Conservation (phyloP, 2,113 vertebrate genomes). For the Vulpes lagopus region DNA sequence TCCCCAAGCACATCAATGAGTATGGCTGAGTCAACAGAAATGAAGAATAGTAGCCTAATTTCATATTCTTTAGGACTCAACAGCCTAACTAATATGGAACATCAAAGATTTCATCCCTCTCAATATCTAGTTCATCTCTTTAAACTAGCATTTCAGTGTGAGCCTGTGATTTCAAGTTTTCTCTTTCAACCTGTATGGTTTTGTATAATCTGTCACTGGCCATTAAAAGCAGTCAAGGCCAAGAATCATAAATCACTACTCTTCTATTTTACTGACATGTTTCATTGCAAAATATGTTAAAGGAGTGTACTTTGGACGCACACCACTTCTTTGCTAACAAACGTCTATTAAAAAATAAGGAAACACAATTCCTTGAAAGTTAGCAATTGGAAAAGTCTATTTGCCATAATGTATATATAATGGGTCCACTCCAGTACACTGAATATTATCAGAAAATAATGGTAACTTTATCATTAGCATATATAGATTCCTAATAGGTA, state of each 20-base stretch:
- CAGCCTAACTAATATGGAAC: slow-evolving; percentile 79
- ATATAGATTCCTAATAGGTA: not conserved
- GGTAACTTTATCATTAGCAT: not conserved
- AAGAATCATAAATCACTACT: not conserved
- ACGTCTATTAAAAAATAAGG: not conserved
- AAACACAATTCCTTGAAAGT: slow-evolving; percentile 1
- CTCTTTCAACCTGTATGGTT: slow-evolving; percentile 41
- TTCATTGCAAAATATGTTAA: not conserved
- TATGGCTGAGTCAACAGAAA: slow-evolving; percentile 71
- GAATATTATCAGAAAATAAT: not conserved
- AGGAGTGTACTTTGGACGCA: not conserved
- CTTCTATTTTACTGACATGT: not conserved
- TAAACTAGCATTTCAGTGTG: slow-evolving; percentile 54
- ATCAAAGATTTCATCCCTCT: slow-evolving; percentile 63
- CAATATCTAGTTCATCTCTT: slow-evolving; percentile 66
- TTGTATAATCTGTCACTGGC: not conserved
- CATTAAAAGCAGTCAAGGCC: not conserved
- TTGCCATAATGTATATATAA: not conserved
- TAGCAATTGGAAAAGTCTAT: not conserved
- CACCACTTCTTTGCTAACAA: not conserved
- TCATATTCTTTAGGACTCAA: slow-evolving; percentile 68
- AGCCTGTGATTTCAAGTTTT: not conserved
- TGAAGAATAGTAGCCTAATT: slow-evolving; percentile 59
- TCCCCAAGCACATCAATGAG: slow-evolving; percentile 13
- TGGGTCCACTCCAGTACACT: not conserved